phyloP scores from a whole-genome alignment of 2,797 vertebrate species.

The Selene dorsalis region DNA sequence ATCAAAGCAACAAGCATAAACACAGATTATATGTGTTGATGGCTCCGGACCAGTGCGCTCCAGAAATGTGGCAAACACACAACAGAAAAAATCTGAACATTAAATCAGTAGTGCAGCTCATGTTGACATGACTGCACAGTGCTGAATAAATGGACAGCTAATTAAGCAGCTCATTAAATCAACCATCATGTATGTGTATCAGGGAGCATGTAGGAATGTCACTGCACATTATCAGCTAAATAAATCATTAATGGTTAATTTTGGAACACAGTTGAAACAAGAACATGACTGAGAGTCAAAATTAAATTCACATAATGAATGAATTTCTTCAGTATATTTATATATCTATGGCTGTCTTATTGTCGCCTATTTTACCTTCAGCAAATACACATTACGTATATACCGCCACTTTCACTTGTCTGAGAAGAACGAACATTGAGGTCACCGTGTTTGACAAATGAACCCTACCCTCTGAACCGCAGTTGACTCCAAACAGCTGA shows the following conservation, averaged over 20 bases:
- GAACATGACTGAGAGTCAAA: too few relatives aligned
- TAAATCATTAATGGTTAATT: background rate
- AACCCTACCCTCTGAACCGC: too few relatives aligned
- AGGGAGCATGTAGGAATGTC: background rate
- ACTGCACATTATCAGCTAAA: background rate
- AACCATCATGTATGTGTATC: conserved; percentile 33
- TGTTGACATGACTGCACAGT: conserved; percentile 54
- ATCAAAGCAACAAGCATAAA: conserved; percentile 68
- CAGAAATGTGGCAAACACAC: conserved; percentile 51
- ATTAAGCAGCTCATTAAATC: conserved; percentile 53
- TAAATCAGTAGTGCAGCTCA: conserved; percentile 55
- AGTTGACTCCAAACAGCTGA: too few relatives aligned
- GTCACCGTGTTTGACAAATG: too few relatives aligned
- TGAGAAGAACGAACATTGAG: too few relatives aligned
- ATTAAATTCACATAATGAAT: too few relatives aligned
- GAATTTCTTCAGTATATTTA: too few relatives aligned
- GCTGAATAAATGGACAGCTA: conserved; percentile 47
- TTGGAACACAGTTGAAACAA: background rate
- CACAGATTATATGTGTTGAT: conserved; percentile 54
- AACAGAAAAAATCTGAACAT: conserved; percentile 66
- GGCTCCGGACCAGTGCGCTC: conserved; percentile 27
- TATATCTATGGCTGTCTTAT: too few relatives aligned
- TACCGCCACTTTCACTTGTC: too few relatives aligned
- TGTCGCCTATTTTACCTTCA: too few relatives aligned
- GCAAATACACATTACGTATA: too few relatives aligned